A percentile compares a stretch with the other conserved stretches of the same genome.
Conservation (phyloP, 2,113 vertebrate species). For the Synchiropus splendidus region DNA sequence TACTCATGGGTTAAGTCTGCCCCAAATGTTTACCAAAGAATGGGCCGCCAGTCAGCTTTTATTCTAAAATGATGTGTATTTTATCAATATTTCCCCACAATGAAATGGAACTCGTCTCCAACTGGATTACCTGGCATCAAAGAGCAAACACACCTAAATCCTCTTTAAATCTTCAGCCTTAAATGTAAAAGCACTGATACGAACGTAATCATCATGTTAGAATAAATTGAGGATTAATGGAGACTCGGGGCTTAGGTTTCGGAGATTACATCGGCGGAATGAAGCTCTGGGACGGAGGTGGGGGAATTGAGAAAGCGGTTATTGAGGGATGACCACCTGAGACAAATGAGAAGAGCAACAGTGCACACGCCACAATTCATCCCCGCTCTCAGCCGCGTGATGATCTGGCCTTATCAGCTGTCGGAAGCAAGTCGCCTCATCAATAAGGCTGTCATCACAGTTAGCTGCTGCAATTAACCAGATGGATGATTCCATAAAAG, state of each 20-base stretch:
- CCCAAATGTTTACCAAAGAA: no score
- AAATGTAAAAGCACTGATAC: slow-evolving; percentile 46
- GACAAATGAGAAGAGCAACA: slow-evolving; percentile 32
- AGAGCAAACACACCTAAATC: slow-evolving; percentile 52
- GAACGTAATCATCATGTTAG: slow-evolving; percentile 49
- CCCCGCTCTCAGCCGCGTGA: slow-evolving; percentile 12
- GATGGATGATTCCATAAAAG: slow-evolving; percentile 51
- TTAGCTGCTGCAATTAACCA: slow-evolving; percentile 55
- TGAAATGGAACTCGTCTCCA: no score
- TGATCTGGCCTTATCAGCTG: slow-evolving; percentile 48
- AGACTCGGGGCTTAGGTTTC: slow-evolving; percentile 42
- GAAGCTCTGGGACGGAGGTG: slow-evolving; percentile 12
- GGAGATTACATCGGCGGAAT: slow-evolving; percentile 42
- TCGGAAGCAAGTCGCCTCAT: slow-evolving; percentile 50
- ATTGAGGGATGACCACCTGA: slow-evolving; percentile 30
- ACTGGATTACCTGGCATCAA: slow-evolving; percentile 49
- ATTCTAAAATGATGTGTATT: no score
- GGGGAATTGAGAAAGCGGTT: slow-evolving; percentile 6
- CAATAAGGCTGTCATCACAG: slow-evolving; percentile 53
- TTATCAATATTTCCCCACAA: no score
- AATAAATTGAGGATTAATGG: slow-evolving; percentile 49
- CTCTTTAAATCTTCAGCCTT: slow-evolving; percentile 53
- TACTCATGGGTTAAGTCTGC: no score
- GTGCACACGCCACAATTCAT: slow-evolving; percentile 24
- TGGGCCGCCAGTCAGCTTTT: no score